Percentiles rank a stretch among this genome's conserved stretches.
Conservation (phyloP, 1,140 invertebrate species). For the Heliconius melpomene region DNA sequence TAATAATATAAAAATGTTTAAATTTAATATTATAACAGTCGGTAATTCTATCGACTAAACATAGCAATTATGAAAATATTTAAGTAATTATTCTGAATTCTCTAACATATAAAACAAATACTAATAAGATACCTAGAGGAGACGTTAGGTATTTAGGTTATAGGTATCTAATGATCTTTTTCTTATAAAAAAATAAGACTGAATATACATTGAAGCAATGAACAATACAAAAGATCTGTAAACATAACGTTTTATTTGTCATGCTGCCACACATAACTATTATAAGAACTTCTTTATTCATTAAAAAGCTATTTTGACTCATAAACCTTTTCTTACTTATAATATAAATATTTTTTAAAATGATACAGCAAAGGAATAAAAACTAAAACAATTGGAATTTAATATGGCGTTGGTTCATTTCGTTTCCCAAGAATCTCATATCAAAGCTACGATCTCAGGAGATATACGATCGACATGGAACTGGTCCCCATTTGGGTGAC, state of each 20-base stretch:
- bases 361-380: not conserved
- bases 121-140: not conserved
- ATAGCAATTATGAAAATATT: not conserved
- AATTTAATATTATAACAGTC: no score
- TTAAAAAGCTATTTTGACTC: constrained; percentile 24
- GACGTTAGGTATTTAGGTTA: not conserved
- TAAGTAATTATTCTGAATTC: not conserved
- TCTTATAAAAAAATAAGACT: not conserved
- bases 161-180: not conserved
- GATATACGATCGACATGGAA: constrained; percentile 55
- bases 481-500: constrained; percentile 71
- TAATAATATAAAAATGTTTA: no score
- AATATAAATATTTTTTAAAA: not conserved
- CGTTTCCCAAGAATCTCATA: constrained; percentile 59
- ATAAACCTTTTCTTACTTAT: not conserved
- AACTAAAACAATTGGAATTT: constrained; percentile 48
- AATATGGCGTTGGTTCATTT: constrained; percentile 54
- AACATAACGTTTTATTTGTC: not conserved
- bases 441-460: constrained; percentile 66
- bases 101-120: not conserved
- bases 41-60: no score
- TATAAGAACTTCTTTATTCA: constrained; percentile 16
- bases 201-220: no score
- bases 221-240: no score
- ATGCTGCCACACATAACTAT: not conserved